These are phyloP conservation scores for Dallia pectoralis DNA, from an alignment of 2,797 vertebrate species.

Conservation along the genomic window DNA sequence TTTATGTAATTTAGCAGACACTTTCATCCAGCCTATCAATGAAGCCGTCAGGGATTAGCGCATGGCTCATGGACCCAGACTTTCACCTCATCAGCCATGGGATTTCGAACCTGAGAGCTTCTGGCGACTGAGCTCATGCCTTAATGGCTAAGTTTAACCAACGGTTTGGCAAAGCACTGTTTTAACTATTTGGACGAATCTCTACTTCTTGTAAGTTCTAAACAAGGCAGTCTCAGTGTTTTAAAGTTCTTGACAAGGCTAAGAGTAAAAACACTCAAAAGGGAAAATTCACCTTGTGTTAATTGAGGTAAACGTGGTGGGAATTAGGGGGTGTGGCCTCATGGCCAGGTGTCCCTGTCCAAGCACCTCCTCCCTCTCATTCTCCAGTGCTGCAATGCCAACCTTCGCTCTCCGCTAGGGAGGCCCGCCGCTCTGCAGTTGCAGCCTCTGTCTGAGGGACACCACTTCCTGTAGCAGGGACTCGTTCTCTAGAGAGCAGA, in stretches of 20 bases:
- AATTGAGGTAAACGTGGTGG: too few relatives aligned
- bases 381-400: background rate
- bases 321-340: background rate
- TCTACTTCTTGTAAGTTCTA: constrained; percentile 30
- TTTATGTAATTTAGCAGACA: too few relatives aligned
- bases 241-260: too few relatives aligned
- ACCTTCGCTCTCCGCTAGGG: background rate
- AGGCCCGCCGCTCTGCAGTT: background rate
- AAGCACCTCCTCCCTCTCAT: background rate
- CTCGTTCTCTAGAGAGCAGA: background rate
- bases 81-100: too few relatives aligned
- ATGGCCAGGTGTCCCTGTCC: background rate
- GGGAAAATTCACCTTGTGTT: background rate
- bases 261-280: background rate
- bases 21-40: too few relatives aligned
- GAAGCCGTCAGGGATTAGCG: too few relatives aligned
- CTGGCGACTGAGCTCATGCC: background rate
- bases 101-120: too few relatives aligned
- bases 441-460: background rate
- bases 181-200: too few relatives aligned
- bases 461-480: background rate
- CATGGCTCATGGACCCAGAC: too few relatives aligned
- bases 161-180: too few relatives aligned
- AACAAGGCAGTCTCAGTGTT: background rate
- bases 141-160: too few relatives aligned